Conservation (phyloP, 2,888 invertebrate genomes). For the Torymus aiolomorphi region DNA sequence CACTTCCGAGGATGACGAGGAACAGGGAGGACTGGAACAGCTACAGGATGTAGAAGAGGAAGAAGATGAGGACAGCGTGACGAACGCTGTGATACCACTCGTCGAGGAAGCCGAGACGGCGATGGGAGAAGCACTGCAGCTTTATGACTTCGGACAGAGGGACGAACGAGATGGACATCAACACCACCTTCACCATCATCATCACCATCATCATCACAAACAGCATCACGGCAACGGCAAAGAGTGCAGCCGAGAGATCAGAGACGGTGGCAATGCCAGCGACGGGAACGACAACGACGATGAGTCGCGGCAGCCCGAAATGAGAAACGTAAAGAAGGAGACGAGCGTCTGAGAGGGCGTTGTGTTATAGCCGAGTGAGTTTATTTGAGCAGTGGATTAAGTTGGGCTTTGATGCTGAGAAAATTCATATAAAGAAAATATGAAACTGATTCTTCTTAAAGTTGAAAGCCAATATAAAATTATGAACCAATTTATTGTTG, state of each 20-base stretch:
- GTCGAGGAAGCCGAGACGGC: constrained; percentile 23
- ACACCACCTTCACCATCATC: constrained; percentile 33
- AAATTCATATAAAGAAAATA: too few species aligned
- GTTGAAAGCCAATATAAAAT: neutral
- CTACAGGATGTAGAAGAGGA: neutral
- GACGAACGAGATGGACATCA: constrained; percentile 36
- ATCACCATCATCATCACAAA: constrained; percentile 36
- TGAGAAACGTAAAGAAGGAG: constrained; percentile 69
- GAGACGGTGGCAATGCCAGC: constrained; percentile 41
- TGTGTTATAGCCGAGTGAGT: neutral
- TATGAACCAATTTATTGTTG: neutral
- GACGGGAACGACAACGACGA: constrained; percentile 53
- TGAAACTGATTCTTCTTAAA: neutral
- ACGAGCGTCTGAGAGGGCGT: constrained; percentile 69
- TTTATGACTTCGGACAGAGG: constrained; percentile 46
- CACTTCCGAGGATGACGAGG: constrained; percentile 45
- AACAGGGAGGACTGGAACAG: constrained; percentile 8
- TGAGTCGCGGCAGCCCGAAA: constrained; percentile 37
- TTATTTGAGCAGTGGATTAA: neutral
- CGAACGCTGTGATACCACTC: constrained; percentile 39
- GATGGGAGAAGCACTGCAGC: constrained; percentile 31
- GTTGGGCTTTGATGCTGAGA: too few species aligned
- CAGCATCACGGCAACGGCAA: constrained; percentile 29
- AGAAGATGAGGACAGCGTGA: constrained; percentile 30
- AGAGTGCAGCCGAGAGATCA: constrained; percentile 31